Percentiles rank a stretch among this genome's conserved stretches.
Evolutionary conservation across 2,113 vertebrate genomes (phyloP).

Genomic region (Diphyllodes magnificus): DNA sequence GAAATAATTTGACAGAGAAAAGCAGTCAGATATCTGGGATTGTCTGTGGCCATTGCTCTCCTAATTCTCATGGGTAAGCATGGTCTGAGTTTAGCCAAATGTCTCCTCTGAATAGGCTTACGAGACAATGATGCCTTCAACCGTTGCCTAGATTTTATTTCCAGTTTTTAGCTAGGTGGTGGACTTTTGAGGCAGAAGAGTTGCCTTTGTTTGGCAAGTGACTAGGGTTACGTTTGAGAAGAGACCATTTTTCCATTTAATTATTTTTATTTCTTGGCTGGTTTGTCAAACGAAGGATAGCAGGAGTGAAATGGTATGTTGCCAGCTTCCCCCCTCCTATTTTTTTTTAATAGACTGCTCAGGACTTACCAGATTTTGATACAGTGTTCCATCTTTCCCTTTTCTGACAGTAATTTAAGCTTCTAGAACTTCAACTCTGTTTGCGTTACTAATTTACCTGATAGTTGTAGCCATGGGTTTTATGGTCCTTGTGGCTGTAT

Average conservation of each 20-base stretch:
- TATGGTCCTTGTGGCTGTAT: neutral
- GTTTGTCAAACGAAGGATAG: neutral
- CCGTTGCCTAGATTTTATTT: neutral
- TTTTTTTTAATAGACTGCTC: neutral
- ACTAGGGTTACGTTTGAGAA: neutral
- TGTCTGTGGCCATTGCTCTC: neutral
- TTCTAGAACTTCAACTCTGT: neutral
- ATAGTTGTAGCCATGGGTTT: neutral
- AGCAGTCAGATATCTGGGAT: neutral
- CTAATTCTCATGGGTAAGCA: neutral
- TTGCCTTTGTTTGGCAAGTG: neutral
- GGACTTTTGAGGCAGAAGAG: neutral
- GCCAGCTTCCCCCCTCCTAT: fast-evolving
- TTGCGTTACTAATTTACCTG: neutral
- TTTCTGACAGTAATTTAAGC: neutral
- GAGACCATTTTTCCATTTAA: neutral
- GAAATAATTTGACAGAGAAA: neutral
- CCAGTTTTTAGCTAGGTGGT: neutral
- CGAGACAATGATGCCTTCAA: neutral
- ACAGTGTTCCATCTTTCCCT: neutral
- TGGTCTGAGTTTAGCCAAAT: neutral
- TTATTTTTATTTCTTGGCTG: neutral
- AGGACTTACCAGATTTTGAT: neutral
- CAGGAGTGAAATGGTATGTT: neutral
- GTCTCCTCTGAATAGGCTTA: neutral